phyloP scores from a whole-genome alignment of 2,797 vertebrate genomes.

The Bradypodion pumilum region DNA sequence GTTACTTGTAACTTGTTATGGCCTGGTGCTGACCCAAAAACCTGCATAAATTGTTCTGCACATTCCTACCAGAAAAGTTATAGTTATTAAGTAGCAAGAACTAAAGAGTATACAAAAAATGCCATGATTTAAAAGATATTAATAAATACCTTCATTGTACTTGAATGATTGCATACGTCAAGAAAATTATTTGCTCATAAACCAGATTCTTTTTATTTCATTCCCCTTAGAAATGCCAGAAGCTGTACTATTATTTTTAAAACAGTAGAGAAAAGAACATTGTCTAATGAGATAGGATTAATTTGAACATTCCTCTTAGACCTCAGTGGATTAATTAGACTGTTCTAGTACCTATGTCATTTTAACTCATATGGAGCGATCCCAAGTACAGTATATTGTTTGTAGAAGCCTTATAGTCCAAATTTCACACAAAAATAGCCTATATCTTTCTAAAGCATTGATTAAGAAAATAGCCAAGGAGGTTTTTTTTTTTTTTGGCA shows the following conservation, averaged over 20 bases:
- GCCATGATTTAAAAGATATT: not conserved
- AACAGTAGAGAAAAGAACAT: not conserved
- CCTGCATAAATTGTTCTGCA: not conserved
- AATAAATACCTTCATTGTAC: not conserved
- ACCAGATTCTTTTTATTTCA: not conserved
- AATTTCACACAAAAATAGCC: not conserved
- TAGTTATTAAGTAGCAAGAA: not conserved
- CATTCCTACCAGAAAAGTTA: not conserved
- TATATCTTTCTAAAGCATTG: no score
- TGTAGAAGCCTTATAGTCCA: not conserved
- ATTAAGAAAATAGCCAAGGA: no score
- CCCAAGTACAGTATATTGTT: not conserved
- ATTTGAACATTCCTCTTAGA: not conserved
- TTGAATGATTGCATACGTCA: not conserved
- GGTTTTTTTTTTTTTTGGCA: no score
- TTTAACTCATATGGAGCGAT: not conserved
- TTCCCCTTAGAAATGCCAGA: not conserved
- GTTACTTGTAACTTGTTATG: no score
- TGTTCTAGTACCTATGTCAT: not conserved
- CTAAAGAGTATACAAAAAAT: not conserved
- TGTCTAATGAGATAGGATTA: no score
- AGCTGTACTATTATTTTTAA: conserved; percentile 4
- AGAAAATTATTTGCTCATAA: not conserved
- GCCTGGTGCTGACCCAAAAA: not conserved
- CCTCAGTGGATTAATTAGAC: not conserved